Evolutionary conservation across 1,140 invertebrate genomes (phyloP), one percentile per base, ranked within the genome.

Genomic region (Drosophila lacertosa): DNA sequence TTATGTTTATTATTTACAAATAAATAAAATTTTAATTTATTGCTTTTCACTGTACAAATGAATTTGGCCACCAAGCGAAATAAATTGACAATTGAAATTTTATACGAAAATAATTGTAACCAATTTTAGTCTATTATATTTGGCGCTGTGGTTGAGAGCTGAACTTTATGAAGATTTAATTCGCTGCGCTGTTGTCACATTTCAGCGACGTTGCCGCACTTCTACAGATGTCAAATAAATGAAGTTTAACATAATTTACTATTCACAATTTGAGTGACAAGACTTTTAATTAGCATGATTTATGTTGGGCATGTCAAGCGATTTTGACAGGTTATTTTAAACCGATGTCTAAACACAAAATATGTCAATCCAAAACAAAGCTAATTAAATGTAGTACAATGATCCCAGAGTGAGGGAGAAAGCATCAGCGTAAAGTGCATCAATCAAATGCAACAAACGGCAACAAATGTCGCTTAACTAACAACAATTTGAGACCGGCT

Each of bases 201-300:
- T 66, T 66, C 26, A 66, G 3, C n/a, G 33, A 18, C 13, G 13
- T 55, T 55, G 53, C 26, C 33, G 29, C 16, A 26, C n/a, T 44
- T 42, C 26, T 33, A 7, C n/a, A 15, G 24, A 2, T 16, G 45
- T 32, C 24, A 48, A 32, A 58, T 66, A 20, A 24, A 32, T 16
- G 9, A 48, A 9, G 16, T 44, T 32, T 48, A 22, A 47, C 15
- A 18, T 55, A 24, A 47, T 42, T 63, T 22, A 33, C 54, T 69
- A 47, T 22, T 16, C 32, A n/a, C 24, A 40, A 63, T 55, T 22
- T 26, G 42, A 26, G 44, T 13, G 39, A 48, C 48, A 67, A 40
- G 29, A 50, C 45, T 57, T 74, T 74, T 63, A 74, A 74, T 74
- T 74, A 70, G 58, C 66, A 39, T 74, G 58, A 74, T 74, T 74